phyloP scores from a whole-genome alignment of 2,113 vertebrate species.

The Candoia aspera region DNA sequence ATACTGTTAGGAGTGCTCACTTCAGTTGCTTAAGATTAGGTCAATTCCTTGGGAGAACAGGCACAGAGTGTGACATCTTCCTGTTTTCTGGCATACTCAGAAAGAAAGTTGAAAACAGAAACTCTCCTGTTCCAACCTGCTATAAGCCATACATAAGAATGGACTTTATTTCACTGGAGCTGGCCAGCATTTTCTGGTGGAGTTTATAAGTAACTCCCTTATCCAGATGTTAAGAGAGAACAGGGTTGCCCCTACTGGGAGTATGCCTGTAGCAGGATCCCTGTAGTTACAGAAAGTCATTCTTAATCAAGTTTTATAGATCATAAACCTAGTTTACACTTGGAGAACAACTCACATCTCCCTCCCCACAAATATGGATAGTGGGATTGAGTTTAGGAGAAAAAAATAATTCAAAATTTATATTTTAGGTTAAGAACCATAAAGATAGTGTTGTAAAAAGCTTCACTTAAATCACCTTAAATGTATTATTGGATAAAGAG shows the following conservation, averaged over 20 bases:
- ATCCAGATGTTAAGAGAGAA: not conserved
- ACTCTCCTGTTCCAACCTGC: slow-evolving; percentile 34
- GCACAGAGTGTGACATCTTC: not conserved
- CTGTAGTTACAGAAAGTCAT: not conserved
- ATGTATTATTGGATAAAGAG: slow-evolving; percentile 8
- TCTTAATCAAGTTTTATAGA: not conserved
- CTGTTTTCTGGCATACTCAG: slow-evolving; percentile 28
- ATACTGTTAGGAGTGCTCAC: not conserved
- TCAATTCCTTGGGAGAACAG: not conserved
- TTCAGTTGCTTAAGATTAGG: not conserved
- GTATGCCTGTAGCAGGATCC: not conserved
- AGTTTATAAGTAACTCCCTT: slow-evolving; percentile 11
- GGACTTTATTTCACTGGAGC: slow-evolving; percentile 41
- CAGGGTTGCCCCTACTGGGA: not conserved
- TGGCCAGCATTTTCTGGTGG: slow-evolving; percentile 40
- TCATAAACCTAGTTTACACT: not conserved
- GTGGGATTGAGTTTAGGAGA: not conserved
- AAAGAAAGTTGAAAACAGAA: slow-evolving; percentile 40
- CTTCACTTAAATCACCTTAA: slow-evolving; percentile 18
- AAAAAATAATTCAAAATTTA: not conserved
- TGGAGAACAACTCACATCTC: not conserved
- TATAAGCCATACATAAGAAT: slow-evolving; percentile 29
- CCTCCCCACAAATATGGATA: not conserved
- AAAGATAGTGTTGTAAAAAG: slow-evolving; percentile 30
- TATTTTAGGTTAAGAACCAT: not conserved